Percentiles rank a stretch among this genome's conserved stretches.
These are phyloP conservation scores for Eristalis intricaria DNA, from an alignment of 2,888 invertebrate genomes.

Conservation along the genomic window DNA sequence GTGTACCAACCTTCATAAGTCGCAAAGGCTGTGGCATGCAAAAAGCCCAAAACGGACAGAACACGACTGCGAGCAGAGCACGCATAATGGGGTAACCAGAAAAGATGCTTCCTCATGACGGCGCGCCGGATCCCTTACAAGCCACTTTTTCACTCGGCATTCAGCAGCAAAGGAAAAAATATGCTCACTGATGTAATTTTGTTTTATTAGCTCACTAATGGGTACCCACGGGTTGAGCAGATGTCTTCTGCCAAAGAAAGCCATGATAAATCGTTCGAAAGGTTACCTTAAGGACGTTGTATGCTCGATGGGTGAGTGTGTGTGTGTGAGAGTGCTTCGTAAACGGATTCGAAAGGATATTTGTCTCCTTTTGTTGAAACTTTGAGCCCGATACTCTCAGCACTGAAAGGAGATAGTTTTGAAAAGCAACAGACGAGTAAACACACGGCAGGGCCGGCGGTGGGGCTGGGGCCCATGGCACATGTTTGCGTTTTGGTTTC, in stretches of 20 bases:
- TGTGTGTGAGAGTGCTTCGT: not conserved
- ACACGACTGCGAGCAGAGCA: not conserved
- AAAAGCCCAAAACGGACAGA: not conserved
- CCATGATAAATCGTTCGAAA: constrained; percentile 23
- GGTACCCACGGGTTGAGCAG: constrained; percentile 7
- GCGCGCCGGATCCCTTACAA: not conserved
- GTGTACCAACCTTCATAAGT: constrained; percentile 22
- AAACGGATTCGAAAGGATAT: not conserved
- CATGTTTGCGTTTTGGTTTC: not conserved
- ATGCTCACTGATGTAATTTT: constrained; percentile 19
- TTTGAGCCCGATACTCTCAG: not conserved
- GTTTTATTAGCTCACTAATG: constrained; percentile 40
- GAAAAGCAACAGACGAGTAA: not conserved
- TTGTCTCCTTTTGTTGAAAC: not conserved
- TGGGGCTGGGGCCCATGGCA: not conserved
- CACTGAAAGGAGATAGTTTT: not conserved
- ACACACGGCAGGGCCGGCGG: not conserved
- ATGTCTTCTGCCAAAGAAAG: not conserved
- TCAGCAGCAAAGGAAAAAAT: not conserved
- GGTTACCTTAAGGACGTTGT: not conserved
- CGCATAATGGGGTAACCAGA: not conserved
- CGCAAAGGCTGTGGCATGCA: constrained; percentile 1
- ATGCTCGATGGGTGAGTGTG: not conserved
- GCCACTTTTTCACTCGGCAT: not conserved
- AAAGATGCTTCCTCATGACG: not conserved